phyloP scores from a whole-genome alignment of 2,797 vertebrate species.

The Alouatta caraya region DNA sequence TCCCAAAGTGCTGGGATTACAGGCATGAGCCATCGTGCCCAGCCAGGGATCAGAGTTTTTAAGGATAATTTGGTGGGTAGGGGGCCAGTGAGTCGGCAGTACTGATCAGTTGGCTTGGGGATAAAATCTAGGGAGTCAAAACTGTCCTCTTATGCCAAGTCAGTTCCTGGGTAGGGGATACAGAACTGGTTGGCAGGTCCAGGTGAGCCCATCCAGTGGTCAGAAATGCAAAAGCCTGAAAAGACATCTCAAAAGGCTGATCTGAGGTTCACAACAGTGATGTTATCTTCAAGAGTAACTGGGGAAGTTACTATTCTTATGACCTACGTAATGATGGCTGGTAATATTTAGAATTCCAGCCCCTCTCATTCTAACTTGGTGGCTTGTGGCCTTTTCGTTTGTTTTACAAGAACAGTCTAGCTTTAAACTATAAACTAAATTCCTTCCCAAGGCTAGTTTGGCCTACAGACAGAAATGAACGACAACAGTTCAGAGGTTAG shows the following conservation, averaged over 20 bases:
- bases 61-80: too few relatives aligned
- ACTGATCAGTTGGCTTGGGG: too few relatives aligned
- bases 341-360: neutral
- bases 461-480: neutral
- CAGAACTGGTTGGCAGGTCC: too few relatives aligned
- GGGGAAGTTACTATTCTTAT: neutral
- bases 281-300: neutral
- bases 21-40: fast-evolving
- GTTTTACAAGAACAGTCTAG: neutral
- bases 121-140: too few relatives aligned
- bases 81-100: too few relatives aligned
- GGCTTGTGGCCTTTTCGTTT: neutral
- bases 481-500: neutral
- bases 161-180: too few relatives aligned
- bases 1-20: too few relatives aligned
- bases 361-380: neutral
- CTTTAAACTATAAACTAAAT: neutral
- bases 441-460: neutral
- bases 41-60: too few relatives aligned
- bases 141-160: too few relatives aligned
- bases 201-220: too few relatives aligned
- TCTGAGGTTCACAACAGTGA: neutral
- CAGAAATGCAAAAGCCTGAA: too few relatives aligned
- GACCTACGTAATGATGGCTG: neutral
- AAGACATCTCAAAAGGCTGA: too few relatives aligned